phyloP scores from a whole-genome alignment of 2,797 vertebrate species.

The Sebastolobus alascanus region DNA sequence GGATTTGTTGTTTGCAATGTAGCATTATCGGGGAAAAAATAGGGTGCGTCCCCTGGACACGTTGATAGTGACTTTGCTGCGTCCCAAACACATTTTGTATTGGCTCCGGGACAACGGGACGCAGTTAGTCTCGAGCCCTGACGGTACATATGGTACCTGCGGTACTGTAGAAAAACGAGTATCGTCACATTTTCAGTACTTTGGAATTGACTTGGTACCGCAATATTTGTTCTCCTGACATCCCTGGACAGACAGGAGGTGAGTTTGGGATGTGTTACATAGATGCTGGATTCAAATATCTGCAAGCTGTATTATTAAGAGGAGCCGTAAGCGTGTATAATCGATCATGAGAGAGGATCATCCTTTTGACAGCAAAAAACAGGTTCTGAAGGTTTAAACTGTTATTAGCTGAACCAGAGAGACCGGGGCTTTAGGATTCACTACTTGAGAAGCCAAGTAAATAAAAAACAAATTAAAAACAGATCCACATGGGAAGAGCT shows the following conservation, averaged over 20 bases:
- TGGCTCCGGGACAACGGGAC: too few species aligned
- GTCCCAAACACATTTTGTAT: too few species aligned
- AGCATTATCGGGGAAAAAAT: background rate
- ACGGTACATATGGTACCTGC: background rate
- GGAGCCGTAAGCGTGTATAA: background rate
- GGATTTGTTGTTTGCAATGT: background rate
- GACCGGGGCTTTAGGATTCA: background rate
- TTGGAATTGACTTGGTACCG: background rate
- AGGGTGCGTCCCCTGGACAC: too few species aligned
- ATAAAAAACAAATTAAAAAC: background rate
- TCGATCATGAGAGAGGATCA: background rate
- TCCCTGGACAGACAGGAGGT: background rate
- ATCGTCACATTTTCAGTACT: background rate
- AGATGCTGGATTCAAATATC: slow-evolving; percentile 8
- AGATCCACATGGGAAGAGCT: background rate
- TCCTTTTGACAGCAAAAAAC: slow-evolving; percentile 38
- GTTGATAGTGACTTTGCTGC: too few species aligned
- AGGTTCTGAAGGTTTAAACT: slow-evolving; percentile 33
- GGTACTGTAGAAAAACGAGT: background rate
- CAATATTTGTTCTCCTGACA: background rate
- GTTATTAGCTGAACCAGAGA: slow-evolving; percentile 21
- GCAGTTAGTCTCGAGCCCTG: background rate
- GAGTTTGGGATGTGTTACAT: background rate
- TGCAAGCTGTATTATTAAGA: slow-evolving; percentile 17
- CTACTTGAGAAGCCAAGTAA: background rate